Base-by-base conservation (phyloP, 92 coral and sea anemone species). In the Epizoanthus ramosus region DNA sequence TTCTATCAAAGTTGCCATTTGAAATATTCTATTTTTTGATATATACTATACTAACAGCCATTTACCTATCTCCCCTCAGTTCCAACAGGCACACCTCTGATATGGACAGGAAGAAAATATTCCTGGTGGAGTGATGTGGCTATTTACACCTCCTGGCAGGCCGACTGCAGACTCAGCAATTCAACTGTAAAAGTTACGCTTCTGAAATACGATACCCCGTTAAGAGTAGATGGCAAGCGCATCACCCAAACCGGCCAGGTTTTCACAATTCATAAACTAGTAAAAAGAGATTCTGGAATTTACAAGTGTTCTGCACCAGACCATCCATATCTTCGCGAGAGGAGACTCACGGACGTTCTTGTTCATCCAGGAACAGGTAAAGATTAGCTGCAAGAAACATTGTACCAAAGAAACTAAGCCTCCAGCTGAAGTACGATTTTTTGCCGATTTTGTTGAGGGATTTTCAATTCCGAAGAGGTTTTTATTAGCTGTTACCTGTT, bases 161-260 rank as follows among this genome's bases (percentile, higher is more conserved):
- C 91, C 23, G 92, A 92, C 57, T 92, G 97, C 58, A 77, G 89
- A 13, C 77, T 90, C 12, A 90, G 33, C 75, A 79, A 85, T 65
- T 77, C 92, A 7, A 6, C 81, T 4, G 57, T 80, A 1, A 52
- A 61, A 15, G 94, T 91, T 6, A 16, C 54, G 47, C 71, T 93
- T 21, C 3, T 1, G 31, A 87, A 31, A 61, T 7, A 33, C 19
- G 57, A 18, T 8, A 75, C 13, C 37, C 90, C 72, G 16, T 35
- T 35, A 18, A 9, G 3, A 54, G 87, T 93, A 16, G 69, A 19
- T 3, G 84, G 83, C 13, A 47, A 0, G 22, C 72, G 9, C 72
- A 80, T 92, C 25, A 68, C 81, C 37, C 88, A 57, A 28, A 68
- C 6, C 5, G 91, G 92, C 4, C 97, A 93, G 69, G 60, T 31